Evolutionary conservation across 2,113 vertebrate genomes (phyloP), one percentile per base, ranked within the genome.

Genomic region (Nannospalax galili): DNA sequence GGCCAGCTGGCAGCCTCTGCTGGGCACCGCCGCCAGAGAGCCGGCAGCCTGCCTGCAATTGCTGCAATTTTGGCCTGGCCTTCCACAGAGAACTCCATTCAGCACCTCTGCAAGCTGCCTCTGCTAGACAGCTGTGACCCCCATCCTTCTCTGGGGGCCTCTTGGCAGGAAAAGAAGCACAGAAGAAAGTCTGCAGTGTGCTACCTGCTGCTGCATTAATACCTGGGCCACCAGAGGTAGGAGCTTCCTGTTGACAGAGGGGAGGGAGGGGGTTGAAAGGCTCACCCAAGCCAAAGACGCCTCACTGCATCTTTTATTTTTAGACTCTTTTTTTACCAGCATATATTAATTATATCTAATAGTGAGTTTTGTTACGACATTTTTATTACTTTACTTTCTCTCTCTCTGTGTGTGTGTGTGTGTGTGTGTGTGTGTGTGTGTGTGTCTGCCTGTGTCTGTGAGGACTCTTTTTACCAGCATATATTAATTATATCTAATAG

Each of bases 1-100:
- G 75, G 94, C 97, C 96, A 96, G 96, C 96, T 97, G 97, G 97
- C 97, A 97, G 94, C 84, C 65, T 95, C 75, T n/a, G 1, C 94
- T 1, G 64, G 85, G 94, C 62, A 16, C 94, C 7, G 89, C 93
- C 2, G 60, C 96, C 97, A 97, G 89, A 80, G 92, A 95, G 91
- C 95, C 67, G 14, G 85, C 95, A 80, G 95, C 89, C 82, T 56
- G 96, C 70, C 89, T 86, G 90, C 90, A 30, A 95, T 96, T 88
- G 90, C 96, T 58, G 82, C 69, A 89, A 92, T 94, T 60, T 93
- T 94, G 88, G 89, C 92, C 17, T 37, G 64, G 91, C 90, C 93
- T 95, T 86, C 85, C 91, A 95, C 88, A 96, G 73, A 88, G 90
- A 79, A 69, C 52, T 93, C 90, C 93, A 64, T 95, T 96, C 92